Evolutionary conservation across 2,888 invertebrate genomes (phyloP), one percentile per base, ranked within the genome.

Genomic region (Drosophila neotestacea): DNA sequence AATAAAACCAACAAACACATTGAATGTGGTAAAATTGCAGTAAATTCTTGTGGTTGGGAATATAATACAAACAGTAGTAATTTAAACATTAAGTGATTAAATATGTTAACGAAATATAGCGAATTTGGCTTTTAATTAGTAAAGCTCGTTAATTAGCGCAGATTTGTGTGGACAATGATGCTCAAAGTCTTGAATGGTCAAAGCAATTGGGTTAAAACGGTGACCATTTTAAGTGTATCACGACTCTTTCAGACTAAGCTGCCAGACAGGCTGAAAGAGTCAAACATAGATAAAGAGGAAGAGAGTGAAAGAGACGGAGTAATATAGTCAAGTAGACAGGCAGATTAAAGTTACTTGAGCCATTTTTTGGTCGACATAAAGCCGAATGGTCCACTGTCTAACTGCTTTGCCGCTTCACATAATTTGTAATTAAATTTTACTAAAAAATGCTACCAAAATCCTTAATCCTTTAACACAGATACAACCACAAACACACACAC

Each of bases 351-450:
- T 55, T 59, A 47, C 61, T 76, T 67, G 36, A 46, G 58, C 42
- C 16, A 11, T n/a, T 41, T 13, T 54, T 52, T 59, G 67, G 77
- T 41, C 44, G 54, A 39, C 59, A 38, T 59, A 39, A 56, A 65
- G 54, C 59, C 38, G 48, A 58, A 64, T 16, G 4, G 56, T 58
- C 22, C 54, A 68, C 59, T 68, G 65, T 62, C 70, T 54, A 58
- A 41, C 79, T 72, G 69, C 62, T 86, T 73, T 72, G 76, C 67
- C 56, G 82, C 79, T 71, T 70, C 70, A 67, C 83, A 82, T 88
- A 76, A 87, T 85, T 70, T 87, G 79, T 79, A 83, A 85, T 88
- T 85, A 85, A 89, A 89, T 85, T 85, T 71, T 56, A 83, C 70
- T 85, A 74, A 77, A 88, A 88, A 88, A 77, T 77, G 28, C 65